Percentiles rank a stretch among this genome's conserved stretches.
phyloP scores from a whole-genome alignment of 2,797 vertebrate species.

The Siniperca obscura region DNA sequence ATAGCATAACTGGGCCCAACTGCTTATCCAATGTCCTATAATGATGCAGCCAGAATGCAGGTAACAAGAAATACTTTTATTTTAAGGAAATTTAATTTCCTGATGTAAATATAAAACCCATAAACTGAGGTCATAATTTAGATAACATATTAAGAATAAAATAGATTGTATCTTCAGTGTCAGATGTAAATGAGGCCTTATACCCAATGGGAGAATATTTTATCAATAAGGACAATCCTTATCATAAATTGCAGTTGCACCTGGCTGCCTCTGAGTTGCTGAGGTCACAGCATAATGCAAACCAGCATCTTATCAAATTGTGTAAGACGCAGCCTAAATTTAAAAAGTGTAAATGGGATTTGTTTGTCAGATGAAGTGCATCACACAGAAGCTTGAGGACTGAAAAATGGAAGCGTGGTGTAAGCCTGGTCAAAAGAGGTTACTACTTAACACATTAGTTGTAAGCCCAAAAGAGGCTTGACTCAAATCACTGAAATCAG shows the following conservation, averaged over 20 bases:
- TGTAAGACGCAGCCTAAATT: background rate
- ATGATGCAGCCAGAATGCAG: background rate
- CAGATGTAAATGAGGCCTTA: background rate
- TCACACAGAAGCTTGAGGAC: background rate
- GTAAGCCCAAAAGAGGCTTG: constrained; percentile 4
- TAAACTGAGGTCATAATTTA: background rate
- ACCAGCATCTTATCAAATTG: background rate
- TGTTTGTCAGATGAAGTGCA: background rate
- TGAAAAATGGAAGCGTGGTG: background rate
- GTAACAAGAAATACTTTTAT: background rate
- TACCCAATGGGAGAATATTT: background rate
- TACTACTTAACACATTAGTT: constrained; percentile 4
- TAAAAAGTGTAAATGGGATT: background rate
- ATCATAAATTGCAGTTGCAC: background rate
- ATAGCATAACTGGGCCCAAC: rapidly evolving
- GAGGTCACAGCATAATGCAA: background rate
- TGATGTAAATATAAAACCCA: background rate
- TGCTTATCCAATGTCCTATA: background rate
- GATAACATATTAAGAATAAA: background rate
- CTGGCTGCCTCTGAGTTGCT: background rate
- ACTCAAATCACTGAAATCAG: constrained; percentile 3
- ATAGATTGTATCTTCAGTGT: background rate
- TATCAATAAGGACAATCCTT: background rate
- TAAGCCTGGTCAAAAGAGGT: background rate
- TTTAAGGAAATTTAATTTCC: too few relatives aligned